These are phyloP conservation scores for Exocentrus adspersus DNA, from an alignment of 2,888 invertebrate genomes.

Conservation along the genomic window DNA sequence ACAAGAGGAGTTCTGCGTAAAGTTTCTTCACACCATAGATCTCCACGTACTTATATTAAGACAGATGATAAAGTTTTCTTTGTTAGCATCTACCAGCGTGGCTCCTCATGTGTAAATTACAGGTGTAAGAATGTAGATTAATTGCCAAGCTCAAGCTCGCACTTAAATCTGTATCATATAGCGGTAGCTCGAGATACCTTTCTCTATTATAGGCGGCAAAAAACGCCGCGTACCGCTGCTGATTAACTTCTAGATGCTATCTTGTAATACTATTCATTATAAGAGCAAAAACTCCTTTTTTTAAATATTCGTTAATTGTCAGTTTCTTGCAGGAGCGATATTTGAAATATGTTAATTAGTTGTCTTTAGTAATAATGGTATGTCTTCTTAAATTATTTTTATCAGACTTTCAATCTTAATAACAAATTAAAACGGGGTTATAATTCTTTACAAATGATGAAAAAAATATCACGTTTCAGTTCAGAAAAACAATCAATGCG, in stretches of 20 bases:
- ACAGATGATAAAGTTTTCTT: slow-evolving; percentile 9
- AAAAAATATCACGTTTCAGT: too few species aligned
- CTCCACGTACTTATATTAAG: slow-evolving; percentile 7
- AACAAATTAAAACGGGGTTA: too few species aligned
- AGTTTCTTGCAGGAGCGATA: slow-evolving; percentile 29
- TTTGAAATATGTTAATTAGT: slow-evolving; percentile 23
- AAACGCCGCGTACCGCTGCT: slow-evolving; percentile 44
- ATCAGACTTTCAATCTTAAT: neutral
- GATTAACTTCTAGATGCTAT: slow-evolving; percentile 25
- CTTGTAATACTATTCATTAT: slow-evolving; percentile 37
- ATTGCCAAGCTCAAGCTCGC: slow-evolving; percentile 44
- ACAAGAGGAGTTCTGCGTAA: too few species aligned
- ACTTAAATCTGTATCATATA: slow-evolving; percentile 55
- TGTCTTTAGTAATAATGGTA: slow-evolving; percentile 14
- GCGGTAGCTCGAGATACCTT: slow-evolving; percentile 52
- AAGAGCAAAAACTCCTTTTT: slow-evolving; percentile 35
- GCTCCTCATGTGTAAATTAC: slow-evolving; percentile 56
- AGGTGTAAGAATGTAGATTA: slow-evolving; percentile 57
- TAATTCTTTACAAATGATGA: too few species aligned
- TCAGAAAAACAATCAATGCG: too few species aligned
- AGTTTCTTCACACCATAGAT: neutral
- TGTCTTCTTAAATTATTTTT: neutral
- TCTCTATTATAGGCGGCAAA: slow-evolving; percentile 52
- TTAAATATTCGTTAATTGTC: slow-evolving; percentile 24
- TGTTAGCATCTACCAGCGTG: slow-evolving; percentile 38